These are phyloP conservation scores for Drosophila paracracens DNA, from an alignment of 2,888 invertebrate species.

Conservation along the genomic window DNA sequence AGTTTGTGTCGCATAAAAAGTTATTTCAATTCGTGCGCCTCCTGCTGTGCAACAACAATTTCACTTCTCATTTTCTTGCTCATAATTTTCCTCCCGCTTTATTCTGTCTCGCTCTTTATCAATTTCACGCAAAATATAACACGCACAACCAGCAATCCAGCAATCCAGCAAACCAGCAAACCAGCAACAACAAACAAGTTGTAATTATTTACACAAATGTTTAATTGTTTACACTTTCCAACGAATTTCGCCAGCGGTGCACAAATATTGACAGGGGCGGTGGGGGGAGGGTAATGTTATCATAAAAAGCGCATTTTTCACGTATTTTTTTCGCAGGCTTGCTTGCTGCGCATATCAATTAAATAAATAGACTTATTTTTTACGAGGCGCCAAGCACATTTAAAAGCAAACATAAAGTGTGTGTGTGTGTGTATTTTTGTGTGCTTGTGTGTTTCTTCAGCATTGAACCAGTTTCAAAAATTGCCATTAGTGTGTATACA, in stretches of 20 bases:
- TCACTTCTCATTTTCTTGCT: constrained; percentile 21
- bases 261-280: constrained; percentile 70
- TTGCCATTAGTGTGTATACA: constrained; percentile 1
- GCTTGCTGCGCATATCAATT: constrained; percentile 68
- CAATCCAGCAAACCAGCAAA: constrained; percentile 1
- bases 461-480: constrained; percentile 67
- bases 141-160: constrained; percentile 38
- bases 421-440: constrained; percentile 4
- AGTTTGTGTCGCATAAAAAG: constrained; percentile 35
- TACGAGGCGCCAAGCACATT: constrained; percentile 66
- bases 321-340: background rate
- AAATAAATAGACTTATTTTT: constrained; percentile 77
- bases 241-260: constrained; percentile 55
- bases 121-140: constrained; percentile 71
- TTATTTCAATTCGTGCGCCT: constrained; percentile 22
- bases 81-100: background rate
- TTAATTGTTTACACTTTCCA: constrained; percentile 75
- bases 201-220: constrained; percentile 75
- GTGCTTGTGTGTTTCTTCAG: constrained; percentile 19
- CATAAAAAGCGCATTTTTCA: constrained; percentile 30
- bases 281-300: constrained; percentile 29
- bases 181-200: constrained; percentile 20
- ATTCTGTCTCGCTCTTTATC: constrained; percentile 35
- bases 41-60: constrained; percentile 31
- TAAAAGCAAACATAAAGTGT: constrained; percentile 50